Base-by-base conservation (phyloP, 2,113 vertebrate species). In the Suricata suricatta region DNA sequence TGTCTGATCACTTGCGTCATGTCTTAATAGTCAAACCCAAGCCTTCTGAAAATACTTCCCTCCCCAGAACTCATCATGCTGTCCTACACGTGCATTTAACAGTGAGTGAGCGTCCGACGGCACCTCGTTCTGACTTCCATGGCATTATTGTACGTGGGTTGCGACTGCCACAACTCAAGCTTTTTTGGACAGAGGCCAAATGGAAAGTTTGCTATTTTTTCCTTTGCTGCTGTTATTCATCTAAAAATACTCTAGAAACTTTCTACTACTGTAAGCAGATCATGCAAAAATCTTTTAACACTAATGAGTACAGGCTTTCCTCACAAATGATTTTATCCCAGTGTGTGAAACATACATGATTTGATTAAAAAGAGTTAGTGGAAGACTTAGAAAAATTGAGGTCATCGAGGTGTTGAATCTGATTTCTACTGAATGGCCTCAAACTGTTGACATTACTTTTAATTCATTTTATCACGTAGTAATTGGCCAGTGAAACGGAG, bases 331-430 rank as follows among this genome's bases (percentile, higher is more conserved):
- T 72, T 90, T 88, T 92, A 93, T 17, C 15, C 41, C 6, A 44
- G 1, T 44, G 21, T 76, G 35, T 93, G 92, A 94, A 96, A 81
- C 90, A 1, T 90, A 71, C 6, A 27, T 90, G 50, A 90, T 79
- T 96, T 80, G 83, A 64, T 95, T 95, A 74, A 68, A 68, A 79
- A 93, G 35, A 77, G 12, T 94, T 95, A 85, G 12, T 68, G 44
- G 35, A 27, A 90, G 60, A 21, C 44, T 71, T 93, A 93, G 81
- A 64, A 77, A 92, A 91, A 47, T 82, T 66, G 68, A 38, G 25
- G 38, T 54, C 80, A 57, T 64, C 31, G 33, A 85, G 25, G 17
- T 82, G 2, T 60, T 95, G 63, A 82, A 95, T 86, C 74, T 93
- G 60, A 66, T 83, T 92, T 96, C 35, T 27, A 2, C 54, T 96